Conservation (phyloP, 2,113 vertebrate species). For the Macquaria ambigua region DNA sequence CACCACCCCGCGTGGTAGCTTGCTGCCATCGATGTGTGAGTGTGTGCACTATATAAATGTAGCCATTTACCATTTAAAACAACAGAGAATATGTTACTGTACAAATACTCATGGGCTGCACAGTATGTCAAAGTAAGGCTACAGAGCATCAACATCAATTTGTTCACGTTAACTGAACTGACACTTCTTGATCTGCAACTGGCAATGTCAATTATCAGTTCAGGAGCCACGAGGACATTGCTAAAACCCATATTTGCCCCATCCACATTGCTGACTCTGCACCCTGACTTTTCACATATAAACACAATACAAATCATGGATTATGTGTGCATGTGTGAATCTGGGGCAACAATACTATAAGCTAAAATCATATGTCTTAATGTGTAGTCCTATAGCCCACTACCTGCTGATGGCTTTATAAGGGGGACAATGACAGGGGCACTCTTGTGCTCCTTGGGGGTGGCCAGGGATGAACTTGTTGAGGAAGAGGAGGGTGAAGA, state of each 20-base stretch:
- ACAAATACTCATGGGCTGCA: not conserved
- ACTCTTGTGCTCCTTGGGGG: conserved; percentile 78
- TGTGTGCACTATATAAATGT: no score
- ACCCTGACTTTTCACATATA: conserved; percentile 11
- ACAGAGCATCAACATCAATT: not conserved
- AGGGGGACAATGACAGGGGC: conserved; percentile 84
- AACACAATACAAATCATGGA: not conserved
- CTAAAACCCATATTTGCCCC: conserved; percentile 20
- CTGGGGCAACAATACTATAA: not conserved
- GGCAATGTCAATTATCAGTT: not conserved
- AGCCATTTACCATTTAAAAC: not conserved
- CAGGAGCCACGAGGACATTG: conserved; percentile 11
- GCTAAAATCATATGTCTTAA: not conserved
- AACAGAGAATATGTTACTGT: not conserved
- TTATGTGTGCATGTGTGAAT: conserved; percentile 9
- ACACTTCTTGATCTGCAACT: not conserved
- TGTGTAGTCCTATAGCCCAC: not conserved
- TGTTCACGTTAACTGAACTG: not conserved
- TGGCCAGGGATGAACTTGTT: conserved; percentile 73
- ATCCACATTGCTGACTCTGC: conserved; percentile 4
- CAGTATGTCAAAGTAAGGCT: not conserved
- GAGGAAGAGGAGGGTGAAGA: conserved; percentile 80
- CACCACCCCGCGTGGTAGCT: no score
- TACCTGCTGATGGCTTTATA: conserved; percentile 87
- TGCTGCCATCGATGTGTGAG: no score